phyloP scores from a whole-genome alignment of 1,140 invertebrate species.

The Trichoplusia ni region DNA sequence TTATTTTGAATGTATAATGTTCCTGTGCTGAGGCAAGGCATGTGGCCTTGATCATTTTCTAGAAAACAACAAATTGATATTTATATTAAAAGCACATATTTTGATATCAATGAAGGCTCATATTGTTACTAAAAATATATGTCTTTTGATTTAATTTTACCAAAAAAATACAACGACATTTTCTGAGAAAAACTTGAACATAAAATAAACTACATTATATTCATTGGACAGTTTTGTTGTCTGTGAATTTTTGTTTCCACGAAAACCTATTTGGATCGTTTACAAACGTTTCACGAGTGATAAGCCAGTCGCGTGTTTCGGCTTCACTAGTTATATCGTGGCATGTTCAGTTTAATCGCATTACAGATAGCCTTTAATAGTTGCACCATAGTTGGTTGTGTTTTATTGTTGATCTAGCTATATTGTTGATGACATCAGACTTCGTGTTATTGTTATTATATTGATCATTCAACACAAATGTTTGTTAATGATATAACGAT shows the following conservation, averaged over 20 bases:
- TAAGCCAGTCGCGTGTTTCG: conserved; percentile 5
- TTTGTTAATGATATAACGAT: conserved; percentile 34
- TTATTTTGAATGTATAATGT: no score
- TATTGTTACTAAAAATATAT: no score
- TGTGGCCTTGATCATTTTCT: no score
- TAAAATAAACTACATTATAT: neutral
- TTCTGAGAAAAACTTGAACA: no score
- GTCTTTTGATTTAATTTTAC: no score
- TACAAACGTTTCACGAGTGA: neutral
- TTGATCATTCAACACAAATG: conserved; percentile 27
- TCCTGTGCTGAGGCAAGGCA: no score
- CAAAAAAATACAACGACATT: no score
- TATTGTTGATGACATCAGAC: conserved; percentile 20
- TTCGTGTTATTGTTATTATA: conserved; percentile 35
- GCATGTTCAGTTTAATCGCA: conserved; percentile 10
- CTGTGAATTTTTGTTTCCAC: conserved; percentile 1
- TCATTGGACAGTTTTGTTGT: conserved; percentile 12
- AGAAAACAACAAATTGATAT: no score
- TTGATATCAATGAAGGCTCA: no score
- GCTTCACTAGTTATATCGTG: neutral
- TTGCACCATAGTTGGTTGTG: neutral
- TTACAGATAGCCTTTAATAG: conserved; percentile 10
- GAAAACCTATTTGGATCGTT: neutral
- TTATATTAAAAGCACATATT: no score
- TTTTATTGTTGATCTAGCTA: conserved; percentile 9